Conservation (phyloP, 2,113 vertebrate species). For the Myotis brandtii region DNA sequence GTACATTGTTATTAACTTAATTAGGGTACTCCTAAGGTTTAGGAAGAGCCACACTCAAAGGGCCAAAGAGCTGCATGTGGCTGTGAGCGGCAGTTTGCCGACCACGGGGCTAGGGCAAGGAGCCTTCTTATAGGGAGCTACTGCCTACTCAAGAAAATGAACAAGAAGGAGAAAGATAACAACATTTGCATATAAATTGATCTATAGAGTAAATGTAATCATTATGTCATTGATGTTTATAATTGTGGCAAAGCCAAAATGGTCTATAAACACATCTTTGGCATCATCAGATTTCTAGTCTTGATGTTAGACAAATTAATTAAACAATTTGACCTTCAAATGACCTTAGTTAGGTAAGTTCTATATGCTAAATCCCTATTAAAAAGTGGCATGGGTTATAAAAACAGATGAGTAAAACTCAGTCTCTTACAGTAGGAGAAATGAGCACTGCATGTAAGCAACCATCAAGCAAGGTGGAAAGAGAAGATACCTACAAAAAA, state of each 20-base stretch:
- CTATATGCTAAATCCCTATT: neutral
- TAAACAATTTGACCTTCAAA: neutral
- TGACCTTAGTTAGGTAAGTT: neutral
- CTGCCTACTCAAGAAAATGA: neutral
- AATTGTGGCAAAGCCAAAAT: neutral
- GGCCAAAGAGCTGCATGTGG: no score
- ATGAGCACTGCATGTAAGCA: neutral
- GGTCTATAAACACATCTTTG: neutral
- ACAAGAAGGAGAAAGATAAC: neutral
- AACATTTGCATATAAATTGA: neutral
- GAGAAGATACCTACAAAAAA: neutral
- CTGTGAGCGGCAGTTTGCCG: no score
- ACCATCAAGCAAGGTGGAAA: neutral
- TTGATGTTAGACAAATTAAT: neutral
- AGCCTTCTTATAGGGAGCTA: neutral
- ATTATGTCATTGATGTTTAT: neutral
- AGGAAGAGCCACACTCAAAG: no score
- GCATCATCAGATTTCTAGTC: neutral
- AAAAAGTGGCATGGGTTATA: neutral
- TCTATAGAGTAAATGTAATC: neutral
- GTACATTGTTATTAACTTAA: no score
- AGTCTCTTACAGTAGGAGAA: neutral
- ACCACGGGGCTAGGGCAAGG: neutral
- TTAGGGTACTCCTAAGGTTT: no score
- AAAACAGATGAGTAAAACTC: neutral